Evolutionary conservation across 2,113 vertebrate genomes (phyloP), one percentile per base, ranked within the genome.

Genomic region (Phaethon lepturus): DNA sequence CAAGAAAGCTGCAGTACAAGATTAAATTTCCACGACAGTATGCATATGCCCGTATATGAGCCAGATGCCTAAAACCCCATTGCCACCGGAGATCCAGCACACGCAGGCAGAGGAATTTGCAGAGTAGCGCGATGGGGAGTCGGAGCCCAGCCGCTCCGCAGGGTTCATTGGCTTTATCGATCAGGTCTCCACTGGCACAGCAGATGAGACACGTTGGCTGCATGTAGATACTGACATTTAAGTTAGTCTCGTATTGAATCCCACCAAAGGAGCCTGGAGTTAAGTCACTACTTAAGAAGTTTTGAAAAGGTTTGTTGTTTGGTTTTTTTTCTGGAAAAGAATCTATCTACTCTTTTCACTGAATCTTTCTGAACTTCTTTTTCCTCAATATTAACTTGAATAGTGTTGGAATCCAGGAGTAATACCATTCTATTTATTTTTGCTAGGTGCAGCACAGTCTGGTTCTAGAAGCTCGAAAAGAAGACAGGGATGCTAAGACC

Each of bases 1-100:
- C 0, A 17, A 91, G 90, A 75, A 69, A 80, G 49, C 63, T 0
- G 0, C 11, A 9, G n/a, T 7, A 67, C 20, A 38, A 33, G 62
- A 58, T 58, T 73, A 29, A 64, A 81, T 87, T 74, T 47, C 77
- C 63, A 67, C 7, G 24, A 13, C 64, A n/a, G 69, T 29, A 49
- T 35, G 26, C 33, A 23, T 8, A 56, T 13, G 45, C 16, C 66
- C 23, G 19, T 35, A 4, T 44, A 13, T 5, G 19, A 91, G 55
- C 35, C 83, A 77, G 75, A 55, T 29, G 44, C 47, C 91, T 42
- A 59, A 85, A 94, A 78, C 13, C 56, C 76, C 78, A 52, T 14
- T 0, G 0, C 53, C 66, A 38, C 56, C 49, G 52, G 76, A 83
- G 88, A 84, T 58, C 26, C 63, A 83, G 78, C 0, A 1, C 1